A percentile compares a stretch with the other conserved stretches of the same genome.
Evolutionary conservation across 2,888 invertebrate genomes (phyloP).

Genomic region (Melipona beecheii): DNA sequence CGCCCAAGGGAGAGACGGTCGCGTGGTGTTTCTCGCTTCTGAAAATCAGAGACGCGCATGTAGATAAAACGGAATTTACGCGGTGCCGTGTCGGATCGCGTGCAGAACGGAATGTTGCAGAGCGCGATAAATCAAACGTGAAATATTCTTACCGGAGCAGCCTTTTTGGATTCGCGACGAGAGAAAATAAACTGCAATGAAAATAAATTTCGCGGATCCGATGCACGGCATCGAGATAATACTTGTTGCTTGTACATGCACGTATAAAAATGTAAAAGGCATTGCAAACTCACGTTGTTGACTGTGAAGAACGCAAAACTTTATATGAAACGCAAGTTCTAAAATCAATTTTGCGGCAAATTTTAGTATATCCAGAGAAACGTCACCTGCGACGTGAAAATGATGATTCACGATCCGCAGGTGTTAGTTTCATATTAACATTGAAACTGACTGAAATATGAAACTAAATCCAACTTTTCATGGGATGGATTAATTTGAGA

Average conservation of each 20-base stretch:
- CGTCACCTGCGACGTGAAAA: no score
- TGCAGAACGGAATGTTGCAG: slow-evolving; percentile 16
- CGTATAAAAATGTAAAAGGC: background rate
- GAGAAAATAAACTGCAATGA: background rate
- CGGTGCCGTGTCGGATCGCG: slow-evolving; percentile 26
- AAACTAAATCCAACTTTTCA: no score
- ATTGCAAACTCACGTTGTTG: background rate
- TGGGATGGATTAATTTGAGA: no score
- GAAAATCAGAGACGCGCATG: slow-evolving; percentile 26
- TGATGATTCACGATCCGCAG: no score
- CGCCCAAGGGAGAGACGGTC: slow-evolving; percentile 1
- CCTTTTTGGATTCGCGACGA: background rate
- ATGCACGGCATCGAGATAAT: background rate
- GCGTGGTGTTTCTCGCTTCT: slow-evolving; percentile 2
- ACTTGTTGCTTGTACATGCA: no score
- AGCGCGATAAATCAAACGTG: slow-evolving; percentile 35
- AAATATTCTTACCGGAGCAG: slow-evolving; percentile 13
- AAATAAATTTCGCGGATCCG: background rate
- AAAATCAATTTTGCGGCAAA: no score
- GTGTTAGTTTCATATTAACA: no score
- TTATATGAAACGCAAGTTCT: no score
- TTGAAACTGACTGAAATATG: no score
- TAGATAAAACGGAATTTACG: slow-evolving; percentile 42
- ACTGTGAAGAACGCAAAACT: no score
- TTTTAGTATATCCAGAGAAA: no score